Percentiles rank a stretch among this genome's conserved stretches.
Evolutionary conservation across 1,140 invertebrate species (phyloP).

Genomic region (Aleiodes sp.): DNA sequence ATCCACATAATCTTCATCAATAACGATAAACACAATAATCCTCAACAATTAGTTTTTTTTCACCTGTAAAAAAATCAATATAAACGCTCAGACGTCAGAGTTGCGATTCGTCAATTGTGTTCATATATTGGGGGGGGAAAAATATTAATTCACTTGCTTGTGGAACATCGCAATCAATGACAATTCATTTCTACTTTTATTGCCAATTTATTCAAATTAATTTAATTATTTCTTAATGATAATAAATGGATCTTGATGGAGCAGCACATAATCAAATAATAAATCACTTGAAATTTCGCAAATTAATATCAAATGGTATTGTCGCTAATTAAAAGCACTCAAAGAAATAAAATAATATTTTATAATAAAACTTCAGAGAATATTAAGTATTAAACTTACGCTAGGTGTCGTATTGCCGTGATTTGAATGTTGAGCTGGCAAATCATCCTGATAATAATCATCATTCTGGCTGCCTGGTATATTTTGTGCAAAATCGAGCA

Average conservation of each 20-base stretch:
- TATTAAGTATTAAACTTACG: slow-evolving; percentile 53
- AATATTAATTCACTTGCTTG: too few relatives aligned
- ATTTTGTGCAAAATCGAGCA: slow-evolving; percentile 64
- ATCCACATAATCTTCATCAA: too few relatives aligned
- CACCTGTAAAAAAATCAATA: too few relatives aligned
- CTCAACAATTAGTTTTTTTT: too few relatives aligned
- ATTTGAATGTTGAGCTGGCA: slow-evolving; percentile 56
- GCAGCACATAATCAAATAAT: background rate
- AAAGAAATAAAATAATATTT: background rate
- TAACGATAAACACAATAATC: too few relatives aligned
- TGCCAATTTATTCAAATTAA: too few relatives aligned
- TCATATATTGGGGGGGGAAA: too few relatives aligned
- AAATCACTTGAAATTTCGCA: background rate
- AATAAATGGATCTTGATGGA: background rate
- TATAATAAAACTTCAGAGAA: slow-evolving; percentile 1
- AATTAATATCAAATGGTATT: too few relatives aligned
- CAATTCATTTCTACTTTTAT: slow-evolving; percentile 13
- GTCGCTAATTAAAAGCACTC: background rate
- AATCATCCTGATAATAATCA: slow-evolving; percentile 59
- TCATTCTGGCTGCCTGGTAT: slow-evolving; percentile 61
- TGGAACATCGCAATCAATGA: slow-evolving; percentile 3
- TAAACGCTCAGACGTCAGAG: too few relatives aligned
- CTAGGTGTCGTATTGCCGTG: slow-evolving; percentile 61
- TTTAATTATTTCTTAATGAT: background rate
- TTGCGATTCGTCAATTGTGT: too few relatives aligned